Evolutionary conservation across 1,140 invertebrate species (phyloP).

Genomic region (Drosophila quadrilineata): DNA sequence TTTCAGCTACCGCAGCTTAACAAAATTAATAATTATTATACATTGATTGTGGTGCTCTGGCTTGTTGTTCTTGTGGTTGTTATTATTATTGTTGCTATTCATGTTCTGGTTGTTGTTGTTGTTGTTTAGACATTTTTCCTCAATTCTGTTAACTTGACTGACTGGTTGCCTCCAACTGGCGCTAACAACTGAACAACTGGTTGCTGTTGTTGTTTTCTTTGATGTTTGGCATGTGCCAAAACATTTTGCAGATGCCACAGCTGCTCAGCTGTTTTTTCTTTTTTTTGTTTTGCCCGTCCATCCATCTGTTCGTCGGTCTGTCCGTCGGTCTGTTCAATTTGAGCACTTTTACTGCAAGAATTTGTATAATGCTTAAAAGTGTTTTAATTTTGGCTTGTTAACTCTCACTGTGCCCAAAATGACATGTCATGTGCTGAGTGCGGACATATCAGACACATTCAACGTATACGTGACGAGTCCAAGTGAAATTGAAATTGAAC

Average conservation of each 20-base stretch:
- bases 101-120: no score
- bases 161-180: conserved; percentile 61
- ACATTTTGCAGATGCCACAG: conserved; percentile 51
- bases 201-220: conserved; percentile 10
- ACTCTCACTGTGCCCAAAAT: conserved; percentile 46
- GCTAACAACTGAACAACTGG: conserved; percentile 29
- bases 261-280: conserved; percentile 35
- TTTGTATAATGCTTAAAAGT: conserved; percentile 37
- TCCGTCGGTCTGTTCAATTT: neutral
- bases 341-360: conserved; percentile 68
- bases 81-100: no score
- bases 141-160: conserved; percentile 31
- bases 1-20: conserved; percentile 46
- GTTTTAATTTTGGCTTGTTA: conserved; percentile 16
- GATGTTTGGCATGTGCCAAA: conserved; percentile 63
- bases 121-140: conserved; percentile 6
- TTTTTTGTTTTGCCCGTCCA: conserved; percentile 36
- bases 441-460: no score
- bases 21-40: conserved; percentile 63
- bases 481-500: no score
- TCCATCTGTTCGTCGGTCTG: neutral
- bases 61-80: conserved; percentile 8
- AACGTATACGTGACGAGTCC: conserved; percentile 16
- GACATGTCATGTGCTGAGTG: conserved; percentile 73
- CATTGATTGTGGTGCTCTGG: no score